phyloP scores from a whole-genome alignment of 2,113 vertebrate genomes.

The Myodes glareolus region DNA sequence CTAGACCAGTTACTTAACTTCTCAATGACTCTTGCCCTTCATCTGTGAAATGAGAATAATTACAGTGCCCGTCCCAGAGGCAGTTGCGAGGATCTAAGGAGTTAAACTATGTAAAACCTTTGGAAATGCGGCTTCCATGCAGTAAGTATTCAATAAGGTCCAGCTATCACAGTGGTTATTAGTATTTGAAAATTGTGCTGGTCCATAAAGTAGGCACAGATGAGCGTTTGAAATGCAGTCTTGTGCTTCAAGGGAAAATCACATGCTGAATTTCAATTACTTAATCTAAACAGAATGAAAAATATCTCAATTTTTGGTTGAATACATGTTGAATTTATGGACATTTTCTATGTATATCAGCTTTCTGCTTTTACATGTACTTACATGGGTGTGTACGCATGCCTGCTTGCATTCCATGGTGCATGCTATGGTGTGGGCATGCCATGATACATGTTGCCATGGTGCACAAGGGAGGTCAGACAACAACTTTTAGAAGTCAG shows the following conservation, averaged over 20 bases:
- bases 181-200: neutral
- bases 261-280: neutral
- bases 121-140: neutral
- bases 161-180: neutral
- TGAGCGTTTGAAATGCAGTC: neutral
- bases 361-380: neutral
- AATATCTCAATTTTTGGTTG: constrained; percentile 6
- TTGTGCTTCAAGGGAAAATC: neutral
- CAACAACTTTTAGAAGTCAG: neutral
- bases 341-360: neutral
- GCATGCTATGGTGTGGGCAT: neutral
- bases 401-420: too few relatives aligned
- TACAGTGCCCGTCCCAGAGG: neutral
- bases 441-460: neutral
- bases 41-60: constrained; percentile 52
- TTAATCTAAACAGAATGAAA: constrained; percentile 27
- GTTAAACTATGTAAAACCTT: constrained; percentile 6
- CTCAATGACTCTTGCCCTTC: constrained; percentile 2
- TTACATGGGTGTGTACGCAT: neutral
- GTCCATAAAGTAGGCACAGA: neutral
- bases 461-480: neutral
- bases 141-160: neutral
- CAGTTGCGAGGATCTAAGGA: constrained; percentile 27
- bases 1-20: constrained; percentile 20
- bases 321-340: neutral